Conservation (phyloP, 2,888 invertebrate genomes). For the Acrocyrtus sp. region DNA sequence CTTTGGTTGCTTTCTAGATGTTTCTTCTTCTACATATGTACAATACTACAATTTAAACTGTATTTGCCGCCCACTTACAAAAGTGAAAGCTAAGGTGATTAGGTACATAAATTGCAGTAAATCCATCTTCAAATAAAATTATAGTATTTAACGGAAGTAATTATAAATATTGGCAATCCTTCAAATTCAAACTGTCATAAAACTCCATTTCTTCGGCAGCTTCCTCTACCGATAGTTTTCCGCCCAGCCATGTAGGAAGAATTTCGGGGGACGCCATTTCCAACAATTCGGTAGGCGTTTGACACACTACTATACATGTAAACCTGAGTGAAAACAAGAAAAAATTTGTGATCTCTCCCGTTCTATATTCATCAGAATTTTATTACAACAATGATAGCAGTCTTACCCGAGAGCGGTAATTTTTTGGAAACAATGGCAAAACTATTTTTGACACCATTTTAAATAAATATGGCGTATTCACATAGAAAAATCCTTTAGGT, state of each 20-base stretch:
- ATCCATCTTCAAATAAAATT: too few relatives aligned
- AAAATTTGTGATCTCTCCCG: neutral
- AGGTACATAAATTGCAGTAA: too few relatives aligned
- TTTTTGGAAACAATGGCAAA: conserved; percentile 28
- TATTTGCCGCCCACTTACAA: too few relatives aligned
- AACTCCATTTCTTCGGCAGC: conserved; percentile 12
- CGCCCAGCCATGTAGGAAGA: conserved; percentile 19
- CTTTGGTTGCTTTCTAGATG: too few relatives aligned
- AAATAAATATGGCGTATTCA: conserved; percentile 18
- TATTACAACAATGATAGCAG: neutral
- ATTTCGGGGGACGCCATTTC: conserved; percentile 22
- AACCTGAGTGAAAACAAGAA: conserved; percentile 7
- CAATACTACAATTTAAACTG: too few relatives aligned
- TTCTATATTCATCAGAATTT: neutral
- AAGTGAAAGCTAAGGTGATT: too few relatives aligned
- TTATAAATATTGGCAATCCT: too few relatives aligned
- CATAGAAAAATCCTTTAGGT: conserved; percentile 22
- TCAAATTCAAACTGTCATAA: too few relatives aligned
- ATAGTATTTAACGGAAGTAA: too few relatives aligned
- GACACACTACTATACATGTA: neutral
- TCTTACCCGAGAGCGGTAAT: conserved; percentile 21
- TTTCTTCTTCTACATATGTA: too few relatives aligned
- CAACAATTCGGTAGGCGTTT: conserved; percentile 12
- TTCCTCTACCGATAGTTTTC: conserved; percentile 7
- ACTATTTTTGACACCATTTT: conserved; percentile 12